Base-by-base conservation (phyloP, 2,888 invertebrate species). In the Patella caerulea region DNA sequence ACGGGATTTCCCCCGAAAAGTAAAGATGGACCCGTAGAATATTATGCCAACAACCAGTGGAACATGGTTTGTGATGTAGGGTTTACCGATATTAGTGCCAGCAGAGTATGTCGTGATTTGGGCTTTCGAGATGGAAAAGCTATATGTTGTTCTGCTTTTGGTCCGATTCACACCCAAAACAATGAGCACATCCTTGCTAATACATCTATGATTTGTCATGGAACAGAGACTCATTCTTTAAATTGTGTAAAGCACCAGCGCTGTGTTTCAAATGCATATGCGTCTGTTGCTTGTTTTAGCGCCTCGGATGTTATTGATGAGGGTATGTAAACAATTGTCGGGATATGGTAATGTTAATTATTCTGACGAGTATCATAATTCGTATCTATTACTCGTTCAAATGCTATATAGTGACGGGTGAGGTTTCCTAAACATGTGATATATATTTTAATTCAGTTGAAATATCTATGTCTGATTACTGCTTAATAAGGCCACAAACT, bases 171-270 rank as follows among this genome's bases (percentile, higher is more conserved):
- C 4, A 71, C 55, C 17, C 73, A 71, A 45, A 74, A 80, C 56
- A 72, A 70, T 14, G 3, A 54, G 69, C 19, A 73, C n/a, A 69
- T 84, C 17, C 83, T 84, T 72, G 83, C 82, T n/a, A 84, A 89
- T 72, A 79, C 93, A 34, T 83, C 82, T 11, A 55, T 86, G 17
- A 74, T 78, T 76, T 96, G 96, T 82, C 78, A 83, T 1, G 86
- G 85, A 17, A 34, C 80, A 5, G 87, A 87, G 55, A 65, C 56
- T 3, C 78, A 77, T 55, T 82, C 88, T 11, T 73, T 77, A 17
- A 79, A 85, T 2, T 88, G 88, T 77, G 65, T 85, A 15, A 24
- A 70, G 19, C 73, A 83, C 7, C 78, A 77, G 19, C 59, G 79
- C 14, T 85, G 85, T 77, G 72, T 74, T n/a, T 81, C 82, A 7